Conservation (phyloP, 2,113 vertebrate genomes). For the Neoarius graeffei region DNA sequence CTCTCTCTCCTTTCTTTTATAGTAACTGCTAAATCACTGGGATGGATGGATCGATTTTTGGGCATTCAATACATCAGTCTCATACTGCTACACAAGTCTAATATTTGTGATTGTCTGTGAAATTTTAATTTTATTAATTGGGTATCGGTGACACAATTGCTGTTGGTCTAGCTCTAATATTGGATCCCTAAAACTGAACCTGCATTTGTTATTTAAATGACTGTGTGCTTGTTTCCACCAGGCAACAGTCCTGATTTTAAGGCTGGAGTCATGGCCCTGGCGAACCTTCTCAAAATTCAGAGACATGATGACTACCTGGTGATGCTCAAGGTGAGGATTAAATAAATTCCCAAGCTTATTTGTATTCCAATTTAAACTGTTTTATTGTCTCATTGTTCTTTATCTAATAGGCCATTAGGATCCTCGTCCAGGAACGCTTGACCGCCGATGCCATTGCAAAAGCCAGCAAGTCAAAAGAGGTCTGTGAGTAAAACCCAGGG, state of each 20-base stretch:
- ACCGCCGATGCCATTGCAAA: slow-evolving; percentile 89
- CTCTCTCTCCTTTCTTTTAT: neutral
- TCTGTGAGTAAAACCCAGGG: slow-evolving; percentile 51
- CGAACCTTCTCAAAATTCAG: slow-evolving; percentile 93
- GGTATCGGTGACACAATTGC: neutral
- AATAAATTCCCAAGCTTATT: neutral
- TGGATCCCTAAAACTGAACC: neutral
- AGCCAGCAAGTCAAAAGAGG: slow-evolving; percentile 89
- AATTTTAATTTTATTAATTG: neutral
- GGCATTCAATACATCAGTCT: too few relatives aligned
- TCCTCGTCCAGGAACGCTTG: slow-evolving; percentile 92
- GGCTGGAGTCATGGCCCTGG: slow-evolving; percentile 90
- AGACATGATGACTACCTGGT: slow-evolving; percentile 95
- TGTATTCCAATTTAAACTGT: neutral
- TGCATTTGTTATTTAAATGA: neutral
- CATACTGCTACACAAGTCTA: neutral
- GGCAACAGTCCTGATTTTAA: slow-evolving; percentile 94
- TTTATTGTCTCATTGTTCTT: neutral
- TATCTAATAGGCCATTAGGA: slow-evolving; percentile 84
- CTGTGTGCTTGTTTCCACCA: slow-evolving; percentile 54
- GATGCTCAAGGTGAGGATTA: slow-evolving; percentile 90
- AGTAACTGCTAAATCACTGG: too few relatives aligned
- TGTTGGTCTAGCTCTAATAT: neutral
- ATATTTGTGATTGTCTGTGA: neutral
- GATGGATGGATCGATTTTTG: too few relatives aligned